Conservation (phyloP, 2,888 invertebrate species). For the Hermaeophaga mercurialis region DNA sequence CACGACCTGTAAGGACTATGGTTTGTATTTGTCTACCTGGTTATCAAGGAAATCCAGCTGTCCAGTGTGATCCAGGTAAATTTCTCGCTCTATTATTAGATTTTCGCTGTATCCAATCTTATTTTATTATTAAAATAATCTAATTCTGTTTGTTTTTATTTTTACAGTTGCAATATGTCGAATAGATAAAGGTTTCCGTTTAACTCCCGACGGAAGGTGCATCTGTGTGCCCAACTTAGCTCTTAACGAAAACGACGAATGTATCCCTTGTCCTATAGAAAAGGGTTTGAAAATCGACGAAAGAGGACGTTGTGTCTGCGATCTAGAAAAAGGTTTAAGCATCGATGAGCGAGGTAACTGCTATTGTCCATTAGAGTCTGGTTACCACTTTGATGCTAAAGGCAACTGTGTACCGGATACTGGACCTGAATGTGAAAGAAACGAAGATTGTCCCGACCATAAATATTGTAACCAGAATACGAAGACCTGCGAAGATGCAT, state of each 20-base stretch:
- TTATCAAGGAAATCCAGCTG: constrained; percentile 84
- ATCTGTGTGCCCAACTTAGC: constrained; percentile 79
- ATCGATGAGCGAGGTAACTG: constrained; percentile 79
- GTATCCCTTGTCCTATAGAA: constrained; percentile 72
- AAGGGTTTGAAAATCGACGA: constrained; percentile 78
- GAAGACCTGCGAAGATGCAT: constrained; percentile 81
- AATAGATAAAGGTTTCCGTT: constrained; percentile 70
- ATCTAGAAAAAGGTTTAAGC: constrained; percentile 76
- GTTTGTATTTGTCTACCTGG: constrained; percentile 86
- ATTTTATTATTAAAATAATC: background rate
- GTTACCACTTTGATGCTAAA: constrained; percentile 65
- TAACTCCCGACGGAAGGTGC: constrained; percentile 69
- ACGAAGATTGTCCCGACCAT: constrained; percentile 78
- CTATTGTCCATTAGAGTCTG: constrained; percentile 72
- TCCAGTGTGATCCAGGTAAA: constrained; percentile 81
- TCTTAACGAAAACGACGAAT: constrained; percentile 76
- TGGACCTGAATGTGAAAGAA: constrained; percentile 68
- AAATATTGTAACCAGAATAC: constrained; percentile 73
- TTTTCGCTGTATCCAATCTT: background rate
- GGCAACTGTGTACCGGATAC: constrained; percentile 65
- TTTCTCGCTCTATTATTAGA: constrained; percentile 43
- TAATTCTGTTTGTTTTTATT: background rate
- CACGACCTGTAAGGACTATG: constrained; percentile 84
- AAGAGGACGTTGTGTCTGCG: constrained; percentile 82
- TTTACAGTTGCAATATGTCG: constrained; percentile 66